Conservation (phyloP, 2,797 vertebrate species). For the Rhinogobio ventralis region DNA sequence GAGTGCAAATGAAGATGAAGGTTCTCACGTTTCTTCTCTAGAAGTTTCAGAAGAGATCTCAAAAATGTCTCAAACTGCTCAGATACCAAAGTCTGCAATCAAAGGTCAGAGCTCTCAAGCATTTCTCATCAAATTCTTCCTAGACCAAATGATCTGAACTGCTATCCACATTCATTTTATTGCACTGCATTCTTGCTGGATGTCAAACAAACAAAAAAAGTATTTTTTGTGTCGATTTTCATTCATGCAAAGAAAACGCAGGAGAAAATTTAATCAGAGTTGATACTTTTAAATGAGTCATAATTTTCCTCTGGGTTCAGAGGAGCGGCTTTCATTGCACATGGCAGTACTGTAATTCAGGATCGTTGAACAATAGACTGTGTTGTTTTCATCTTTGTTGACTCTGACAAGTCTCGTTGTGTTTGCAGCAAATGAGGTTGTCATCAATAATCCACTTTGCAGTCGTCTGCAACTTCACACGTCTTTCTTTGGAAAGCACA, state of each 20-base stretch:
- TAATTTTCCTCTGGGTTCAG: not conserved
- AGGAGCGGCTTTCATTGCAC: not conserved
- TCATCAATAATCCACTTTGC: conserved; percentile 27
- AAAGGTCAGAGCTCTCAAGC: not conserved
- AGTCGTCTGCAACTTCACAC: not conserved
- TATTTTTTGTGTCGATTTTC: not conserved
- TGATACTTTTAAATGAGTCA: not conserved
- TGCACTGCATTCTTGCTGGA: not conserved
- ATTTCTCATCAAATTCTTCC: not conserved
- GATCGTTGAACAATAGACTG: not conserved
- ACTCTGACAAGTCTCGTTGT: not conserved
- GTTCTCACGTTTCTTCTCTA: not conserved
- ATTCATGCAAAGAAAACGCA: not conserved
- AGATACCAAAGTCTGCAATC: not conserved
- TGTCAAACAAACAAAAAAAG: too few relatives aligned
- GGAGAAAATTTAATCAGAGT: not conserved
- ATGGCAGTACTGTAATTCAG: not conserved
- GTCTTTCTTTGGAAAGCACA: not conserved
- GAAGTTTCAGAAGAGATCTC: not conserved
- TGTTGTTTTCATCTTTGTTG: conserved; percentile 38
- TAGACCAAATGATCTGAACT: not conserved
- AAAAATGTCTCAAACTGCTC: not conserved
- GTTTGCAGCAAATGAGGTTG: conserved; percentile 3
- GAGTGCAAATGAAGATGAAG: not conserved
- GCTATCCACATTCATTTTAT: not conserved